These are phyloP conservation scores for Bos taurus DNA, from an alignment of 2,113 vertebrate species.

Conservation along the genomic window ARS-UCD2.0 NC_037328.1:146344501-146345000, in stretches of 20 bases:
- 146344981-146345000: not conserved
- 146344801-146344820: not conserved
- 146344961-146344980: not conserved
- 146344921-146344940: not conserved
- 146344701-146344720: not conserved
- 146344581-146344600: not conserved
- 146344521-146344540: not conserved
- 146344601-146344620: not conserved
- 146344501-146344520: constrained; percentile 89
- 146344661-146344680: not conserved
- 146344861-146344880: not conserved
- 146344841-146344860: not conserved
- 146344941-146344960: not conserved
- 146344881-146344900: not conserved
- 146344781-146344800: not conserved
- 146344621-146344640: not conserved
- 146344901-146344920: fast-evolving
- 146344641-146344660: too few species aligned
- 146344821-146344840: not conserved
- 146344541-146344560: not conserved
- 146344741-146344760: not conserved
- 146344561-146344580: fast-evolving
- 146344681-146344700: fast-evolving
- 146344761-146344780: not conserved
- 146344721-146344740: not conserved